Evolutionary conservation across 2,888 invertebrate genomes (phyloP).

Genomic region (Plagodis pulveraria): DNA sequence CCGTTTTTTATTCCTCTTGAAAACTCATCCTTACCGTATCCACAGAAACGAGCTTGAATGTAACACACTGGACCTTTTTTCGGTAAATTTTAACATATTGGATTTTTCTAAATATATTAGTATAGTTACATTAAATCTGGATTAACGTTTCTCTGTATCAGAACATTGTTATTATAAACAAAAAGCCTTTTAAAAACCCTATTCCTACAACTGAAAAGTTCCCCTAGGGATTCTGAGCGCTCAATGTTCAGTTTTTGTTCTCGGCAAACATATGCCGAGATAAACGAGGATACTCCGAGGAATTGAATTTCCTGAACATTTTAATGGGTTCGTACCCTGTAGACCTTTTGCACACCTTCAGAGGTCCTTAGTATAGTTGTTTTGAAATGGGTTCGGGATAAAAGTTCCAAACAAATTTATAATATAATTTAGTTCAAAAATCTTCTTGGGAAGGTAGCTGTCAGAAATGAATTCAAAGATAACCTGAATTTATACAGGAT

Average conservation of each 20-base stretch:
- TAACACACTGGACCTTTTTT: no score
- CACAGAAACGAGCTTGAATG: no score
- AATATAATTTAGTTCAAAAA: no score
- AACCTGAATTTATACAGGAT: no score
- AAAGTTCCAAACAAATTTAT: no score
- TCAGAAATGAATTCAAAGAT: no score
- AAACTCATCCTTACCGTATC: no score
- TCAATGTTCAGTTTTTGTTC: slow-evolving; percentile 13
- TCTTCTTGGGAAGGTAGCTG: no score
- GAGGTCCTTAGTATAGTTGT: not conserved
- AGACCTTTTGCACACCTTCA: slow-evolving; percentile 8
- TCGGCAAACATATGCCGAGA: slow-evolving; percentile 6
- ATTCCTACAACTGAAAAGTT: slow-evolving; percentile 21
- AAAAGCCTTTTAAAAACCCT: slow-evolving; percentile 23
- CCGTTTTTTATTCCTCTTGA: no score
- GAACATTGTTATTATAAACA: slow-evolving; percentile 6
- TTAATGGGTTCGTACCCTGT: slow-evolving; percentile 14
- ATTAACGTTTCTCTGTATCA: not conserved
- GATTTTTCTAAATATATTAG: no score
- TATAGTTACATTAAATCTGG: slow-evolving; percentile 1
- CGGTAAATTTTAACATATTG: no score
- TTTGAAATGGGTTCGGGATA: no score
- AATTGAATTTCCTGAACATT: slow-evolving; percentile 10
- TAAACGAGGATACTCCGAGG: slow-evolving; percentile 13
- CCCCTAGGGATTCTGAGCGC: slow-evolving; percentile 14